Conservation (phyloP, 2,888 invertebrate species). For the Fragum sueziense region DNA sequence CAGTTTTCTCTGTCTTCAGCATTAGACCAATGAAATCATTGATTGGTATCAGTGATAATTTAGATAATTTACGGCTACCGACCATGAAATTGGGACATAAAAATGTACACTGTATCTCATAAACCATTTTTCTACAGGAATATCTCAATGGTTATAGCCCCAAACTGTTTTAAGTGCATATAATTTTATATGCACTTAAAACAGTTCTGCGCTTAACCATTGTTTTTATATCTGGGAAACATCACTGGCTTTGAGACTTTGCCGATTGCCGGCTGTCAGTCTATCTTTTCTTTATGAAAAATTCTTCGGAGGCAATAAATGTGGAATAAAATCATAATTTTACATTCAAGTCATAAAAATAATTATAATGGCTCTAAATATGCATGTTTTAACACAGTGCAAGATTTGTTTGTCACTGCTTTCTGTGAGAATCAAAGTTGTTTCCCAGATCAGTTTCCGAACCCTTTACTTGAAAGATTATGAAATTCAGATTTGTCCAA, state of each 20-base stretch:
- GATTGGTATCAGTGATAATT: slow-evolving; percentile 4
- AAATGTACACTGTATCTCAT: neutral
- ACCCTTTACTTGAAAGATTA: no score
- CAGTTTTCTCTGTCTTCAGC: neutral
- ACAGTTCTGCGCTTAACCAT: no score
- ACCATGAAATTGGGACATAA: slow-evolving; percentile 20
- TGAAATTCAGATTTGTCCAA: no score
- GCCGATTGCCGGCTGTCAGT: slow-evolving; percentile 8
- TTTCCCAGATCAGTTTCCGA: no score
- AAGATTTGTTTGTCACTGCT: neutral
- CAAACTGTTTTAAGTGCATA: no score
- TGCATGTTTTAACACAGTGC: neutral
- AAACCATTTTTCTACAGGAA: slow-evolving; percentile 5
- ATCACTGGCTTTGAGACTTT: neutral
- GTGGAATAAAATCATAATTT: slow-evolving; percentile 16
- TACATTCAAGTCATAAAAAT: neutral
- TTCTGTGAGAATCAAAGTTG: neutral
- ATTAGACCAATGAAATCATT: slow-evolving; percentile 1
- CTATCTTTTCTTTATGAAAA: neutral
- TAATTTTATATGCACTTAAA: no score
- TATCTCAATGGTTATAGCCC: no score
- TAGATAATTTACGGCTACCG: neutral
- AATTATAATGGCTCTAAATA: neutral
- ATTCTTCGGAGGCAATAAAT: neutral
- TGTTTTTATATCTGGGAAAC: slow-evolving; percentile 11